A percentile compares a stretch with the other conserved stretches of the same genome.
Evolutionary conservation across 1,140 invertebrate genomes (phyloP).

Genomic region (Caenorhabditis latens): DNA sequence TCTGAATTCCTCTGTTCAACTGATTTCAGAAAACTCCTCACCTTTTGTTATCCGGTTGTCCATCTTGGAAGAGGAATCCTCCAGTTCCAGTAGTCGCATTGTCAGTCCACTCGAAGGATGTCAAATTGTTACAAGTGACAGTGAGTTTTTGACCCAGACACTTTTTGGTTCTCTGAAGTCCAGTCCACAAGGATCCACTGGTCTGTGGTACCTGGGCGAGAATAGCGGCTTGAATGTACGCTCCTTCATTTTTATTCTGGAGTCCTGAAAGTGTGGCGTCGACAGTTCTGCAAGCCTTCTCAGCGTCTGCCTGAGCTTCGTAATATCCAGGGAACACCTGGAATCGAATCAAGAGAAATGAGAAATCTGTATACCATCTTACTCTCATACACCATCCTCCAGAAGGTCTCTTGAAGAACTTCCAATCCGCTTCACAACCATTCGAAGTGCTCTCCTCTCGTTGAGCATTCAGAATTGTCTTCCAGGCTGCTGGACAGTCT

Average conservation of each 20-base stretch:
- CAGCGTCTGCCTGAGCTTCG: background rate
- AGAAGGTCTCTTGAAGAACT: background rate
- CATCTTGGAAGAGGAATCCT: background rate
- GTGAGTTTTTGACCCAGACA: background rate
- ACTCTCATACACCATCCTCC: constrained; percentile 17
- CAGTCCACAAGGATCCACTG: background rate
- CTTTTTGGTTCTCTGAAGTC: constrained; percentile 7
- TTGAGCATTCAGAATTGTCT: background rate
- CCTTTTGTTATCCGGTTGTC: background rate
- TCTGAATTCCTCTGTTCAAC: too few species aligned
- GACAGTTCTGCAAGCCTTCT: background rate
- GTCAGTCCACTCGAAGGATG: constrained; percentile 11
- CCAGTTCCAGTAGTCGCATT: background rate
- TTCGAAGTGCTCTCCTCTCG: background rate
- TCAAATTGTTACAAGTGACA: background rate
- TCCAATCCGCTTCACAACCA: constrained; percentile 28
- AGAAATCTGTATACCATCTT: background rate
- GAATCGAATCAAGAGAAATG: background rate
- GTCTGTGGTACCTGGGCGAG: background rate
- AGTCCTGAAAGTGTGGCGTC: background rate
- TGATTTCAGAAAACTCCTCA: background rate
- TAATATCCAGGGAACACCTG: background rate
- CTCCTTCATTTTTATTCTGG: background rate
- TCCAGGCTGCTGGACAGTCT: background rate
- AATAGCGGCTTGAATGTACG: background rate